Percentiles rank a stretch among this genome's conserved stretches.
phyloP scores from a whole-genome alignment of 1,140 invertebrate genomes.

The Drosophila albomicans region DNA sequence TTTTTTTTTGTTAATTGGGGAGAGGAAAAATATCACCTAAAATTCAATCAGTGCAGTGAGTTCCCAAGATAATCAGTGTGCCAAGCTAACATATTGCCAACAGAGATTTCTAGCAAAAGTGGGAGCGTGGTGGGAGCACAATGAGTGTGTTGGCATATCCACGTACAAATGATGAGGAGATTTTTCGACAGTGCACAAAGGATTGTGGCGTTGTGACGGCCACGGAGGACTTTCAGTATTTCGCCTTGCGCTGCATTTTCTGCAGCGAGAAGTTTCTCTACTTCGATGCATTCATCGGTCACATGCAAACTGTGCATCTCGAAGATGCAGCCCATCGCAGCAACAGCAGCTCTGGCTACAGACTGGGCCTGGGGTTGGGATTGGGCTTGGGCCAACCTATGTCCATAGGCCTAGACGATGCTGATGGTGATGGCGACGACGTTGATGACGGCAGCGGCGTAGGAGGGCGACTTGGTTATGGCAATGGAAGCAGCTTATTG shows the following conservation, averaged over 20 bases:
- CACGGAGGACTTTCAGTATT: slow-evolving; percentile 82
- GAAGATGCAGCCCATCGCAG: slow-evolving; percentile 43
- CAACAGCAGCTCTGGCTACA: slow-evolving; percentile 20
- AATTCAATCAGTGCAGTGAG: slow-evolving; percentile 41
- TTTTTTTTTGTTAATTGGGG: slow-evolving; percentile 34
- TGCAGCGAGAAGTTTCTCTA: slow-evolving; percentile 80
- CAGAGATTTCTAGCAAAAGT: slow-evolving; percentile 26
- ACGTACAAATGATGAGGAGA: slow-evolving; percentile 82
- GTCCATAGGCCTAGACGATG: slow-evolving; percentile 44
- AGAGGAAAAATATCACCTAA: slow-evolving; percentile 38
- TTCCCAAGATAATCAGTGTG: slow-evolving; percentile 25
- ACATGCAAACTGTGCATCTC: slow-evolving; percentile 78
- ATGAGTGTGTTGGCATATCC: slow-evolving; percentile 84
- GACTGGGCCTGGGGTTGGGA: slow-evolving; percentile 29
- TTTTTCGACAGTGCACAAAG: slow-evolving; percentile 80
- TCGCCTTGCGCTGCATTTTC: slow-evolving; percentile 70
- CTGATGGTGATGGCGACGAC: slow-evolving; percentile 25
- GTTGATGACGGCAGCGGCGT: neutral
- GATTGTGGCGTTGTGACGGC: slow-evolving; percentile 80
- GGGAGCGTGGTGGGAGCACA: slow-evolving; percentile 33
- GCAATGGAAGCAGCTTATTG: slow-evolving; percentile 31
- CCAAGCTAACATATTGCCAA: slow-evolving; percentile 18
- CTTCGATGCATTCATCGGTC: slow-evolving; percentile 80
- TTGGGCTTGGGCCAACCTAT: slow-evolving; percentile 49
- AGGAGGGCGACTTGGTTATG: slow-evolving; percentile 17